Conservation (phyloP, 2,113 vertebrate genomes). For the Cochlearius cochlearius region DNA sequence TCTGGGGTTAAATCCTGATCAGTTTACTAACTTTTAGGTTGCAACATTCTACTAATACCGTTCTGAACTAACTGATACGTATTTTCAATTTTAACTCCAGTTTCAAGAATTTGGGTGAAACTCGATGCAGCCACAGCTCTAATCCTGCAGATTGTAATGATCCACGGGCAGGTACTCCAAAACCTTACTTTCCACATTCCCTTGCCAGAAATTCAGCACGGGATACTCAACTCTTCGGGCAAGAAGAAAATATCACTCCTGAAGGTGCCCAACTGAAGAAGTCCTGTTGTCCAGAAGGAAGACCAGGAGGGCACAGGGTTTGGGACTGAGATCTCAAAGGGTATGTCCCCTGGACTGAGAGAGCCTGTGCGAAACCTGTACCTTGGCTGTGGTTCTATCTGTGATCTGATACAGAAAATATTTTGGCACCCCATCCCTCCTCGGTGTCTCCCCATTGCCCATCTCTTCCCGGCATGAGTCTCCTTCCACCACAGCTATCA, state of each 20-base stretch:
- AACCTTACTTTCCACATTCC: neutral
- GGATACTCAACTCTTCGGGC: neutral
- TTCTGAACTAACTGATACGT: neutral
- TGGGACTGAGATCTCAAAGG: neutral
- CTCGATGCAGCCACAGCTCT: neutral
- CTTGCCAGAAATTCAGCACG: neutral
- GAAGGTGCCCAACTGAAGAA: neutral
- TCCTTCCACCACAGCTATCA: neutral
- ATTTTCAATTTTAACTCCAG: neutral
- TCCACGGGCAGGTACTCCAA: neutral
- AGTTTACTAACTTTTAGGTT: neutral
- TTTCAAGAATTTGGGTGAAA: neutral
- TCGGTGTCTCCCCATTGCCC: neutral
- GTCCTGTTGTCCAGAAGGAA: neutral
- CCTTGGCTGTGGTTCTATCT: neutral
- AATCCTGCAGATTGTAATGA: neutral
- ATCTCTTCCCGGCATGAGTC: neutral
- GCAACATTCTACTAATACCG: neutral
- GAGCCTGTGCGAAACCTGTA: neutral
- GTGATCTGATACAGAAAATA: neutral
- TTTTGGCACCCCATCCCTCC: neutral
- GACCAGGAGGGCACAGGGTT: neutral
- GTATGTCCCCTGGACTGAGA: fast-evolving
- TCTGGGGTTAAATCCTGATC: neutral
- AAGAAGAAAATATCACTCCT: neutral